phyloP scores from a whole-genome alignment of 1,140 invertebrate species.

The Lycorma delicatula region DNA sequence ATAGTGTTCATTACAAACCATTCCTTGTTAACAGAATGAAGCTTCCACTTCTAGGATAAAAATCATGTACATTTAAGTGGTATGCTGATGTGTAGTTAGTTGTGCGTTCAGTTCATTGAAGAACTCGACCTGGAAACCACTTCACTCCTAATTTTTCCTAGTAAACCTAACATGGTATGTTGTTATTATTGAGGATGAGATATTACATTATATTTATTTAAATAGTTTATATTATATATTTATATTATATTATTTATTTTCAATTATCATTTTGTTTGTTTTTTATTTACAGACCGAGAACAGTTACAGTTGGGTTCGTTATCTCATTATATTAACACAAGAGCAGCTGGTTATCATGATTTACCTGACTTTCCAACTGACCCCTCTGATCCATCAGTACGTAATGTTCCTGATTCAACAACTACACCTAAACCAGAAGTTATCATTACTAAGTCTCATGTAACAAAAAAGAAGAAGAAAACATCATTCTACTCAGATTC shows the following conservation, averaged over 20 bases:
- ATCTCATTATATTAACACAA: conserved; percentile 86
- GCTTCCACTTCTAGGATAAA: too few species aligned
- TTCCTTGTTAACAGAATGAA: too few species aligned
- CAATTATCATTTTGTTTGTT: too few species aligned
- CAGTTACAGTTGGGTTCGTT: conserved; percentile 90
- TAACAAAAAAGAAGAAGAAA: conserved; percentile 33
- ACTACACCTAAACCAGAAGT: conserved; percentile 16
- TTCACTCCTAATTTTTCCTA: too few species aligned
- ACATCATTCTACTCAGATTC: conserved; percentile 45
- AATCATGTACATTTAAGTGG: too few species aligned
- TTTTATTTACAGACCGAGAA: conserved; percentile 71
- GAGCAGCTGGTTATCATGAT: conserved; percentile 78
- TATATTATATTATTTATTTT: conserved; percentile 5
- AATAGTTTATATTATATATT: neutral
- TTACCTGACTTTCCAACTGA: conserved; percentile 75
- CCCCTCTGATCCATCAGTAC: conserved; percentile 64
- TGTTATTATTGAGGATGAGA: neutral
- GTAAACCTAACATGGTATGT: too few species aligned
- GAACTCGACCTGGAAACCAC: too few species aligned
- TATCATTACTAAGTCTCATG: conserved; percentile 28
- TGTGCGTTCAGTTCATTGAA: too few species aligned
- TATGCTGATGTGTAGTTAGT: too few species aligned
- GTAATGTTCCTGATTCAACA: conserved; percentile 58
- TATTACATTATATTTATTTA: neutral
- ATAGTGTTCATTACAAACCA: too few species aligned